These are phyloP conservation scores for Polietes domitor DNA, from an alignment of 2,888 invertebrate species.

Conservation along the genomic window DNA sequence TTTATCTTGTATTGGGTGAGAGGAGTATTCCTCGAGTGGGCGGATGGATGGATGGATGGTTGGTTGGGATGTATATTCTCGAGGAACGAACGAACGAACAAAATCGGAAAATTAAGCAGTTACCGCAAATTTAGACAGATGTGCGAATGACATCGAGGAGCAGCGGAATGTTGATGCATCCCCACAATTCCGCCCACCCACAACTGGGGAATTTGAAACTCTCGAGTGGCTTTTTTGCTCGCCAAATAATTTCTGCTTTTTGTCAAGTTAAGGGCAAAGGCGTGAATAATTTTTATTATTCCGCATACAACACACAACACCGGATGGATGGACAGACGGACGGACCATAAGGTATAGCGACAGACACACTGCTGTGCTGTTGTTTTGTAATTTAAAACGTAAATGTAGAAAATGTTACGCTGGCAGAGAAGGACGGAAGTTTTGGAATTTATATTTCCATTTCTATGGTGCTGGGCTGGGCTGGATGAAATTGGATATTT, in stretches of 20 bases:
- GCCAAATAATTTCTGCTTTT: not conserved
- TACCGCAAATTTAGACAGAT: conserved; percentile 34
- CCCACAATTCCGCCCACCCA: not conserved
- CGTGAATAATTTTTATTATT: conserved; percentile 31
- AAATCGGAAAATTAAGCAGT: conserved; percentile 39
- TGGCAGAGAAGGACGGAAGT: not conserved
- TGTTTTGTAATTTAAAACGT: conserved; percentile 24
- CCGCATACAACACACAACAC: conserved; percentile 1
- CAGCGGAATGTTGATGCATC: not conserved
- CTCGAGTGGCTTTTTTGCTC: no score
- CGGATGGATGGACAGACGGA: not conserved
- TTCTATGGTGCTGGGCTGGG: no score
- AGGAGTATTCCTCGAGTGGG: not conserved
- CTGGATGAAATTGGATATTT: not conserved
- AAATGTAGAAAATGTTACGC: not conserved
- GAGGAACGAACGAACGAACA: no score
- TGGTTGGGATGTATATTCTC: no score
- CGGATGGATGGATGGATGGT: not conserved
- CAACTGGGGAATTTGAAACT: conserved; percentile 7
- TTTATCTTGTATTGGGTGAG: not conserved
- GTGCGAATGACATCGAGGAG: conserved; percentile 23
- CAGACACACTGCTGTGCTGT: not conserved
- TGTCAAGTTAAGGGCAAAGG: conserved; percentile 34
- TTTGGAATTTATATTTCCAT: not conserved
- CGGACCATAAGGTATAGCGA: not conserved